phyloP scores from a whole-genome alignment of 2,113 vertebrate genomes.

The Setophaga coronata region DNA sequence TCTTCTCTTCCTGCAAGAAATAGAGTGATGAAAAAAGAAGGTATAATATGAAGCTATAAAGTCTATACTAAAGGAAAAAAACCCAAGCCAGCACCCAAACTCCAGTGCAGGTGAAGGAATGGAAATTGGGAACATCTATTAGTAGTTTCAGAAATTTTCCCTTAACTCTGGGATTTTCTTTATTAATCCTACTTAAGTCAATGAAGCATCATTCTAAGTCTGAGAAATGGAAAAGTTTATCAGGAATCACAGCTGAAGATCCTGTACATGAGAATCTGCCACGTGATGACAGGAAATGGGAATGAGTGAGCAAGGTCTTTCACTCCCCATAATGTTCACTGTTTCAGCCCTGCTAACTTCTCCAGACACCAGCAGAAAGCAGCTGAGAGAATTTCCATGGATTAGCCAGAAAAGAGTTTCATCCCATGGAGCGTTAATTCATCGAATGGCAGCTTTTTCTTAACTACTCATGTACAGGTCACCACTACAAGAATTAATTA shows the following conservation, averaged over 20 bases:
- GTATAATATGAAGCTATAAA: background rate
- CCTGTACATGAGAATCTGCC: background rate
- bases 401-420: background rate
- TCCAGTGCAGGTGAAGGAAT: background rate
- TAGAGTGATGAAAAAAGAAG: background rate
- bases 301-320: background rate
- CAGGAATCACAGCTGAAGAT: background rate
- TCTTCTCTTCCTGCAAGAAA: conserved; percentile 88
- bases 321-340: background rate
- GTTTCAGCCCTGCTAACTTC: background rate
- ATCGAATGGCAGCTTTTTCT: background rate
- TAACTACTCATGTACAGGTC: background rate
- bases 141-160: background rate
- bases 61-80: background rate
- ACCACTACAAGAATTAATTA: background rate
- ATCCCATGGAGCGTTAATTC: background rate
- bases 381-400: background rate
- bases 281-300: background rate
- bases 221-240: background rate
- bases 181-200: background rate
- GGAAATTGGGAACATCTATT: background rate
- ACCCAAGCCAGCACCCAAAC: background rate
- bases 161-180: background rate
- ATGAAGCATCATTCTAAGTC: background rate
- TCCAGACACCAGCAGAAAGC: background rate